Evolutionary conservation across 2,888 invertebrate species (phyloP).

Genomic region (Dioctria linearis): DNA sequence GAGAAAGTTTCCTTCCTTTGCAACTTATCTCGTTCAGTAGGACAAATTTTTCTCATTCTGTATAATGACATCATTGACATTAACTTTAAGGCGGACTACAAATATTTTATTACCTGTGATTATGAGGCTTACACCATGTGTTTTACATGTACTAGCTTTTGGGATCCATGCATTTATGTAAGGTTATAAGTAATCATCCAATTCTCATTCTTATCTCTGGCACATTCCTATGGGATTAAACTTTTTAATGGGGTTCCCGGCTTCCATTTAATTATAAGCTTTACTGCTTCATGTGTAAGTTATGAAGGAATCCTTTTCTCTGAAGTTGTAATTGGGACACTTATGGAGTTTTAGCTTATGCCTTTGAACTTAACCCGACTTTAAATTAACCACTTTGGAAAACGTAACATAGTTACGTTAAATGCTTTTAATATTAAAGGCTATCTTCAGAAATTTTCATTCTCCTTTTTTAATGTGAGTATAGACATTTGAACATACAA

Average conservation of each 20-base stretch:
- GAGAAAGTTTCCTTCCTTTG: slow-evolving; percentile 4
- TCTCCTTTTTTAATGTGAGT: no score
- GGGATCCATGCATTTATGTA: not conserved
- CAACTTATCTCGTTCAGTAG: not conserved
- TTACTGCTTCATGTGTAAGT: not conserved
- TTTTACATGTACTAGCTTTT: not conserved
- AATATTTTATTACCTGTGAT: slow-evolving; percentile 9
- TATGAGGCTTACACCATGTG: not conserved
- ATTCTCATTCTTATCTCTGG: slow-evolving; percentile 1
- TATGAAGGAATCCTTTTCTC: not conserved
- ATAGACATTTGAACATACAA: no score
- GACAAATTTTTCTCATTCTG: not conserved
- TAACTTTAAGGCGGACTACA: not conserved
- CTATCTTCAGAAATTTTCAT: no score
- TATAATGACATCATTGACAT: not conserved
- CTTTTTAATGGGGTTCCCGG: not conserved
- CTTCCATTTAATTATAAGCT: not conserved
- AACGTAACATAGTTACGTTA: no score
- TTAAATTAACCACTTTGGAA: not conserved
- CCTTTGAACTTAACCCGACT: not conserved
- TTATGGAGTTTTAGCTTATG: not conserved
- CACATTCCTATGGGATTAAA: not conserved
- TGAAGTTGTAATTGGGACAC: not conserved
- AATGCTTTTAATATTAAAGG: no score
- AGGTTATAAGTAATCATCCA: not conserved